Evolutionary conservation across 2,888 invertebrate genomes (phyloP).

Genomic region (Pseudococcus jackbeardsleyi): DNA sequence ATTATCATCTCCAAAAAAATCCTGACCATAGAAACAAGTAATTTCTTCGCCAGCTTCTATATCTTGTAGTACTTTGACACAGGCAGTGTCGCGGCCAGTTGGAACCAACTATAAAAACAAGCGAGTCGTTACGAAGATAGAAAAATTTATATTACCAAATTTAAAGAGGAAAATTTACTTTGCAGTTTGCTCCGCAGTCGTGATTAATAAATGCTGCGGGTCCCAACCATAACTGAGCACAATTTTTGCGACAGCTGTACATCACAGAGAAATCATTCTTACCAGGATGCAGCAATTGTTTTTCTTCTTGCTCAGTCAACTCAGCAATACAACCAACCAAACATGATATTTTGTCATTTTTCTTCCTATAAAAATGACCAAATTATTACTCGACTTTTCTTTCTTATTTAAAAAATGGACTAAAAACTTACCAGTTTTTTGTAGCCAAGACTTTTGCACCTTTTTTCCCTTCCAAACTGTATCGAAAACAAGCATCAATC

Average conservation of each 20-base stretch:
- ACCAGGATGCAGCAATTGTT: slow-evolving; percentile 88
- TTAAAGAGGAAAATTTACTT: slow-evolving; percentile 72
- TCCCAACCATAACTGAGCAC: slow-evolving; percentile 98
- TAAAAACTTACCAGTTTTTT: slow-evolving; percentile 81
- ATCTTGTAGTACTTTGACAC: slow-evolving; percentile 94
- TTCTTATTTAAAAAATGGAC: neutral
- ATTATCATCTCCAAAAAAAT: slow-evolving; percentile 98
- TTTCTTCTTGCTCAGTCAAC: slow-evolving; percentile 93
- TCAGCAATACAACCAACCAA: slow-evolving; percentile 98
- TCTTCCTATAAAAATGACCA: slow-evolving; percentile 72
- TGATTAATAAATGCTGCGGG: slow-evolving; percentile 99
- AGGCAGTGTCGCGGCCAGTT: slow-evolving; percentile 96
- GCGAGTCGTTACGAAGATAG: slow-evolving; percentile 27
- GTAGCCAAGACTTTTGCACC: slow-evolving; percentile 98
- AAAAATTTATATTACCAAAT: neutral
- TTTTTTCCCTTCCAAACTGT: slow-evolving; percentile 93
- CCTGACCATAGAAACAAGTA: slow-evolving; percentile 98
- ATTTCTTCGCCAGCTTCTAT: slow-evolving; percentile 97
- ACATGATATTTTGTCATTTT: slow-evolving; percentile 95
- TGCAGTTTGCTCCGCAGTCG: slow-evolving; percentile 97
- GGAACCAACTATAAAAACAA: slow-evolving; percentile 83
- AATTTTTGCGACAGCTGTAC: slow-evolving; percentile 99
- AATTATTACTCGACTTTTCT: neutral
- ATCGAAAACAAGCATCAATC: slow-evolving; percentile 94
- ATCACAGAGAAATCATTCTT: slow-evolving; percentile 99